Base-by-base conservation (phyloP, 2,888 invertebrate genomes). In the Idaea straminata region DNA sequence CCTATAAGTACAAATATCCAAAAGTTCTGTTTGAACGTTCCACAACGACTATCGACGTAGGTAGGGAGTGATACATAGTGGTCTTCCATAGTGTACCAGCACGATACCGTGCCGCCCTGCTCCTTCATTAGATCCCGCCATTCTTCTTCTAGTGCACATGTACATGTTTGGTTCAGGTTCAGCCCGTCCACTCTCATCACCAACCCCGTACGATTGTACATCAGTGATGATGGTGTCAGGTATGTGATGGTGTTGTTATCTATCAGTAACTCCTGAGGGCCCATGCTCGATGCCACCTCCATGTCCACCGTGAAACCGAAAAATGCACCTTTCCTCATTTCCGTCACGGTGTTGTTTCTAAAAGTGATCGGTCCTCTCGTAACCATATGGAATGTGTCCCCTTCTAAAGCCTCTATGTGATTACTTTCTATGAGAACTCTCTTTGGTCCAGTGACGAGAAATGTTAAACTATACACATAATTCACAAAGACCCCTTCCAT, bases 401-500 rank as follows among this genome's bases (percentile, higher is more conserved):
- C 94, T 75, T 95, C 95, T 68, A 96, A 80, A 57, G 88, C 91
- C 15, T 92, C 91, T 69, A 96, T 93, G 5, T 83, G 80, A 74
- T 94, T 95, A 82, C 94, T 94, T 68, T 93, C 93, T 75, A 96
- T 92, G 69, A 94, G 91, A 68, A 96, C 94, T 73, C 92, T 93
- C 81, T 93, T 92, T 77, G 95, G 95, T 76, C 94, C 93, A 75
- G 88, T 93, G 71, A 96, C 92, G 74, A 95, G 94, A 87, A 97
- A 96, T 34, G 96, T 95, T 72, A 95, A 94, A 74, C 96, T 95
- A 74, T 94, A 93, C 61, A 97, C 86, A 71, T 91, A 93, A 65
- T 94, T 92, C 76, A 96, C 94, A 61, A 83, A 91, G 69, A 96
- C 95, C 71, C 95, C 94, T 70, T 95, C 94, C 77, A 97, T 93